phyloP scores from a whole-genome alignment of 2,888 invertebrate species.

The Venustoraphidia nigricollis region DNA sequence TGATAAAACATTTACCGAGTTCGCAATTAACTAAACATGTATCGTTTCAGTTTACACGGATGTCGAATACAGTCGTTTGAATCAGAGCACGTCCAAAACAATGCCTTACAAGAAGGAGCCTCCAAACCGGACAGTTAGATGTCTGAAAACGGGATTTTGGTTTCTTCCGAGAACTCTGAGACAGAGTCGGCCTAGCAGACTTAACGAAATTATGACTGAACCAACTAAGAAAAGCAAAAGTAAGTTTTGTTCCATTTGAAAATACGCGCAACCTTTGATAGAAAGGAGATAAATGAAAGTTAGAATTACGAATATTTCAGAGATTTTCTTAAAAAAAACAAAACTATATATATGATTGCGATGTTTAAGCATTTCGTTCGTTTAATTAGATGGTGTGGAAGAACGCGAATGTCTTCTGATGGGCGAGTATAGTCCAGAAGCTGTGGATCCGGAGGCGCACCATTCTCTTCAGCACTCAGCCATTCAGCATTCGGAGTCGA shows the following conservation, averaged over 20 bases:
- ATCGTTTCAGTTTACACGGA: constrained; percentile 21
- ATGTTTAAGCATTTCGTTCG: too few species aligned
- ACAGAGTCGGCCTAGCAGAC: constrained; percentile 31
- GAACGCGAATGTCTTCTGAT: constrained; percentile 43
- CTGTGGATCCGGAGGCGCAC: constrained; percentile 17
- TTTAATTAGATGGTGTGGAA: constrained; percentile 25
- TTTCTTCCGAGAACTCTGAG: constrained; percentile 34
- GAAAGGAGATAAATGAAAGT: too few species aligned
- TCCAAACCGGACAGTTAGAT: constrained; percentile 22
- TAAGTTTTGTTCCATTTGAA: constrained; percentile 1
- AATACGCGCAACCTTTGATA: too few species aligned
- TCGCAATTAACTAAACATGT: not conserved
- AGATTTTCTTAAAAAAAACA: too few species aligned
- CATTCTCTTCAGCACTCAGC: constrained; percentile 2
- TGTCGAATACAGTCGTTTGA: constrained; percentile 32
- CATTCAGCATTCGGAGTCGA: constrained; percentile 16
- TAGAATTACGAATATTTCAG: too few species aligned
- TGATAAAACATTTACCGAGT: too few species aligned
- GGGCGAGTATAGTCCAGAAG: constrained; percentile 30
- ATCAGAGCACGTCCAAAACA: constrained; percentile 8
- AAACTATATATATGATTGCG: too few species aligned
- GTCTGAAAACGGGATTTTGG: constrained; percentile 31
- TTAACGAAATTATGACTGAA: constrained; percentile 8
- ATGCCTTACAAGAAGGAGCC: constrained; percentile 19
- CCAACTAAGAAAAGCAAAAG: constrained; percentile 8